phyloP scores from a whole-genome alignment of 1,140 invertebrate species.

The Caenorhabditis elegans region WBcel235 BX284604.4:4870001-4870500 shows the following conservation, averaged over 20 bases:
- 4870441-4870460: neutral
- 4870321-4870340: neutral
- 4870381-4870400: neutral
- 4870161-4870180: too few relatives aligned
- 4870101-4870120: too few relatives aligned
- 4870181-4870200: neutral
- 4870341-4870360: neutral
- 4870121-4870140: too few relatives aligned
- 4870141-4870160: too few relatives aligned
- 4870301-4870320: neutral
- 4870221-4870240: neutral
- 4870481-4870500: neutral
- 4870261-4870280: neutral
- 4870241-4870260: neutral
- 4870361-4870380: neutral
- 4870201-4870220: constrained; percentile 7
- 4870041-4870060: too few relatives aligned
- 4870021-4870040: too few relatives aligned
- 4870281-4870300: neutral
- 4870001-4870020: too few relatives aligned
- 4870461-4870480: neutral
- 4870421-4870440: neutral
- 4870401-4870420: neutral
- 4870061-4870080: too few relatives aligned
- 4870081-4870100: too few relatives aligned